Percentiles rank a stretch among this genome's conserved stretches.
Conservation (phyloP, 1,140 invertebrate species). For the Drosophila lacteicornis region DNA sequence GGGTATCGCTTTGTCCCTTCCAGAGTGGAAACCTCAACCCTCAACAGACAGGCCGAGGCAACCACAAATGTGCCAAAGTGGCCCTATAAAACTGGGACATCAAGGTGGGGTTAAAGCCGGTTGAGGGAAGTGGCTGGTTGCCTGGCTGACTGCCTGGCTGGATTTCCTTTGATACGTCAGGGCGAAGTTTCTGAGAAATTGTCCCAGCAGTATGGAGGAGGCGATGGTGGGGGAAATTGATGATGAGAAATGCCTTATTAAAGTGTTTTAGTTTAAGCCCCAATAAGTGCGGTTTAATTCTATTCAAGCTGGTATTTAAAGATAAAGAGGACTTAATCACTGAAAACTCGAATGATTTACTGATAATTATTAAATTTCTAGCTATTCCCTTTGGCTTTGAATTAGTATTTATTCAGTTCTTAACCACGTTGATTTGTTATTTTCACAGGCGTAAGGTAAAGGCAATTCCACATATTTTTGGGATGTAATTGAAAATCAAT, state of each 20-base stretch:
- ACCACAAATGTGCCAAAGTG: constrained; percentile 51
- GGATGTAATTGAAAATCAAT: no score
- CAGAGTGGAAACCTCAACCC: constrained; percentile 9
- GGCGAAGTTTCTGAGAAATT: constrained; percentile 19
- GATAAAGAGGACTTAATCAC: not conserved
- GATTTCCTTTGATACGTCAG: constrained; percentile 30
- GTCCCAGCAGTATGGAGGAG: not conserved
- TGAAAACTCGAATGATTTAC: not conserved
- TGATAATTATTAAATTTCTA: not conserved
- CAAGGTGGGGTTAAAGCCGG: constrained; percentile 1
- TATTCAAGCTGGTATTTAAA: not conserved
- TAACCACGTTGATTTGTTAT: no score
- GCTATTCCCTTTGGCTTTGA: not conserved
- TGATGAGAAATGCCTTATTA: constrained; percentile 6
- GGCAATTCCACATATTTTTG: no score
- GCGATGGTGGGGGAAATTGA: constrained; percentile 1
- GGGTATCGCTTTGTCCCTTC: constrained; percentile 22
- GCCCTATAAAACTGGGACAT: constrained; percentile 28
- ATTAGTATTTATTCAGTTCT: no score
- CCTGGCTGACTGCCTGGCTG: not conserved
- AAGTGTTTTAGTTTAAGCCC: constrained; percentile 2
- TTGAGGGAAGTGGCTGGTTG: constrained; percentile 14
- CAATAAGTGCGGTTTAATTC: not conserved
- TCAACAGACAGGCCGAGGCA: constrained; percentile 15
- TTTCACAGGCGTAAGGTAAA: no score